Base-by-base conservation (phyloP, 1,140 invertebrate species). In the Pemphigus obesinymphae region DNA sequence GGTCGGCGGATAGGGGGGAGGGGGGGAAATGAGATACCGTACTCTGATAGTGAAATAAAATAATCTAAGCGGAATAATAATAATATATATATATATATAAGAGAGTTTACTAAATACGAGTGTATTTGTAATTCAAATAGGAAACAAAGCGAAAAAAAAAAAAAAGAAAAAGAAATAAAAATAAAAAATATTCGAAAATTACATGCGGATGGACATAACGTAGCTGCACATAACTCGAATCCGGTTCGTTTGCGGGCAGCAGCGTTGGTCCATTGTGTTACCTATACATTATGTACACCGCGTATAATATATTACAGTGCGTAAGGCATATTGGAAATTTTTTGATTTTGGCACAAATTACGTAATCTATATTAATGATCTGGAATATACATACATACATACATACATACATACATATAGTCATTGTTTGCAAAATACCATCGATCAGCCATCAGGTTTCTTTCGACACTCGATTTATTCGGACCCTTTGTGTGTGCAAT, bases 281-380 rank as follows among this genome's bases (percentile, higher is more conserved):
- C 40, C 3, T 15, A n/a, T n/a, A n/a, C n/a, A n/a, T n/a, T n/a
- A n/a, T n/a, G n/a, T n/a, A n/a, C n/a, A n/a, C n/a, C n/a, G n/a
- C n/a, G n/a, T n/a, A n/a, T n/a, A n/a, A n/a, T n/a, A n/a, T n/a
- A n/a, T n/a, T n/a, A n/a, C n/a, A 1, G 23, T 29, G 37, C 23
- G 70, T 55, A 80, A 61, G 76, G 75, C 55, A 45, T 80, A 80
- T 61, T 61, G 50, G 37, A 58, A 80, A 80, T 80, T 45, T 80
- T 80, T 61, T n/a, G n/a, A 80, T 80, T 80, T 80, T 40, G 76
- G 76, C 55, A 63, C 76, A 80, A 80, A 80, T 63, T 78, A 78
- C 61, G 75, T 63, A 63, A 80, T 63, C n/a, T n/a, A 37, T 31
- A 61, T 45, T 43, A 80, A 80, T n/a, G 20, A 80, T 45, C 55